Percentiles rank a stretch among this genome's conserved stretches.
Evolutionary conservation across 2,113 vertebrate genomes (phyloP).

Genomic region (Osmerus mordax): DNA sequence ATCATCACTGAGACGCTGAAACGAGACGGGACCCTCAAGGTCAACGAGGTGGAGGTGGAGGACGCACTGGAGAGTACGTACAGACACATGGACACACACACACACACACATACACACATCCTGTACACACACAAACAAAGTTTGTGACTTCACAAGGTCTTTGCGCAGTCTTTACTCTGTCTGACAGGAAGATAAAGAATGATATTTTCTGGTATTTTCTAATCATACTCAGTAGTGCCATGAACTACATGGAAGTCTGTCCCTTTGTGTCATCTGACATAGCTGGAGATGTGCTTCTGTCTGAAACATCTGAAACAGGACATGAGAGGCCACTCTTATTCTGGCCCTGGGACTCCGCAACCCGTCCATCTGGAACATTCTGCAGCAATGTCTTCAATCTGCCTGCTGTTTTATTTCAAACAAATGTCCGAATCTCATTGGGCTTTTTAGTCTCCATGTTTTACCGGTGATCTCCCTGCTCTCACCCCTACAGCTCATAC

Average conservation of each 20-base stretch:
- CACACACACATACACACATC: not conserved
- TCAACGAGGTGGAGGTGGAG: conserved; percentile 87
- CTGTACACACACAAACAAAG: not conserved
- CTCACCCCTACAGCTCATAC: conserved; percentile 67
- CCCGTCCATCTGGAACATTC: too few relatives aligned
- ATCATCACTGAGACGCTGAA: conserved; percentile 92
- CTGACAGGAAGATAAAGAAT: not conserved
- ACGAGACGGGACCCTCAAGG: conserved; percentile 86
- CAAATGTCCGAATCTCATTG: too few relatives aligned
- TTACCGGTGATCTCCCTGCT: not conserved
- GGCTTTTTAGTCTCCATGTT: not conserved
- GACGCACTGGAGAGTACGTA: conserved; percentile 91
- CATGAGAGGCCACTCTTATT: too few relatives aligned
- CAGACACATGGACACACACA: not conserved
- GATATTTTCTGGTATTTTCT: not conserved
- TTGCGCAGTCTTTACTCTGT: not conserved
- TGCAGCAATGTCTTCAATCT: too few relatives aligned
- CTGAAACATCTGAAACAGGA: too few relatives aligned
- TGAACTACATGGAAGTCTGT: too few relatives aligned
- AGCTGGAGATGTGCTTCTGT: too few relatives aligned
- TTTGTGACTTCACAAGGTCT: not conserved
- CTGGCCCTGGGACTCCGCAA: too few relatives aligned
- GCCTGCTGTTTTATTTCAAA: too few relatives aligned
- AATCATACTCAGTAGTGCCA: too few relatives aligned
- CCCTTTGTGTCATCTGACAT: too few relatives aligned